Evolutionary conservation across 1,140 invertebrate species (phyloP).

Genomic region (Pachyrhynchus sulphureomaculatus): DNA sequence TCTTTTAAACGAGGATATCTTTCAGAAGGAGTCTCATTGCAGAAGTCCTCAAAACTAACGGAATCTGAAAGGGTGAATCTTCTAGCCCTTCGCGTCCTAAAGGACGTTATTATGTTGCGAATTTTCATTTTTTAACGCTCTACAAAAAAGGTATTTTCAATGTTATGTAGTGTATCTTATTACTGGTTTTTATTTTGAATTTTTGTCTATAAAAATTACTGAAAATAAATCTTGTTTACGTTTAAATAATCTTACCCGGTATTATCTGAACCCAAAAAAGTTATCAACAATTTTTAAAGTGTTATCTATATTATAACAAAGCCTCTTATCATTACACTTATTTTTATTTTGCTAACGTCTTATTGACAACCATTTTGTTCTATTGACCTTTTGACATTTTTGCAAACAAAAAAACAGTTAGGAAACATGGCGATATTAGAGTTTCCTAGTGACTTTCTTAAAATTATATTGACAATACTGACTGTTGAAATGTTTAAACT

Average conservation of each 20-base stretch:
- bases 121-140: constrained; percentile 17
- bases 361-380: not conserved
- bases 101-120: constrained; percentile 25
- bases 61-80: constrained; percentile 32
- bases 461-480: too few species aligned
- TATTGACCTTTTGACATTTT: not conserved
- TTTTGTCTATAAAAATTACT: too few species aligned
- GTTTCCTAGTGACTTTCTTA: too few species aligned
- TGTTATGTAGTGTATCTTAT: too few species aligned
- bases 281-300: too few species aligned
- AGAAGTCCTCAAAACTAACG: constrained; percentile 60
- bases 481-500: too few species aligned
- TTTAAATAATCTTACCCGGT: too few species aligned
- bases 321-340: not conserved
- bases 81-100: constrained; percentile 13
- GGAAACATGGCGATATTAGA: not conserved
- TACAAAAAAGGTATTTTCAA: too few species aligned
- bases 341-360: not conserved
- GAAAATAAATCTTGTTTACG: too few species aligned
- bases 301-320: constrained; percentile 4
- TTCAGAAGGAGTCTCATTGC: constrained; percentile 53
- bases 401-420: not conserved
- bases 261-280: too few species aligned
- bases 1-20: constrained; percentile 52
- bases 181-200: too few species aligned